Base-by-base conservation (phyloP, 2,888 invertebrate species). In the Hirudinaria manillensis region DNA sequence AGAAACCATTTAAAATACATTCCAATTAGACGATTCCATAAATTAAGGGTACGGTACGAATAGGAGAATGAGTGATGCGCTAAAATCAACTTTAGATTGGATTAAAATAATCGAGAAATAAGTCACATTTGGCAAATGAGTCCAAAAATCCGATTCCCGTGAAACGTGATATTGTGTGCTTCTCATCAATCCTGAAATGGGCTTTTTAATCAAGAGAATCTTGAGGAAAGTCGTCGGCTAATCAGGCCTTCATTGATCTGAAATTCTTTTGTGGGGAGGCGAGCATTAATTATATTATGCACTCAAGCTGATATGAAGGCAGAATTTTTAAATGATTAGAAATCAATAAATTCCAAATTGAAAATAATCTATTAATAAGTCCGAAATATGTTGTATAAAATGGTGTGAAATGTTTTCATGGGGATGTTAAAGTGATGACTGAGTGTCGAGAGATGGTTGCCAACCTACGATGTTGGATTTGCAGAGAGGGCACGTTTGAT, bases 401-500 rank as follows among this genome's bases (percentile, higher is more conserved):
- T 45, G 45, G 10, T 6, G 3, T 16, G 13, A 45, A 45, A 45
- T 16, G 13, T 16, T 45, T 16, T 45, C 3, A 45, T 2, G 13
- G 16, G 45, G 45, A 45, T 16, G 16, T 16, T 45, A 45, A 45
- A 45, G 16, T 45, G 45, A 45, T 1, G 16, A 16, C 45, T 45
- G 16, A 16, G 10, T 45, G 16, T 10, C 10, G 45, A 45, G 45
- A 1, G 1, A 45, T 16, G 38, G 10, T 45, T 45, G 36, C 55
- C 51, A 36, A 70, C 75, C 74, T 29, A 75, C 24, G 32, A 68
- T 53, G 24, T 76, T 74, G n/a, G 24, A 36, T 53, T 76, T 68
- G 66, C 73, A 75, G 32, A 75, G 75, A 24, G 76, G 74, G 45
- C 74, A 74, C 21, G 65, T 36, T 38, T 70, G 75, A 45, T 45